These are phyloP conservation scores for Chloroceryle amazona DNA, from an alignment of 2,797 vertebrate genomes.

Conservation along the genomic window DNA sequence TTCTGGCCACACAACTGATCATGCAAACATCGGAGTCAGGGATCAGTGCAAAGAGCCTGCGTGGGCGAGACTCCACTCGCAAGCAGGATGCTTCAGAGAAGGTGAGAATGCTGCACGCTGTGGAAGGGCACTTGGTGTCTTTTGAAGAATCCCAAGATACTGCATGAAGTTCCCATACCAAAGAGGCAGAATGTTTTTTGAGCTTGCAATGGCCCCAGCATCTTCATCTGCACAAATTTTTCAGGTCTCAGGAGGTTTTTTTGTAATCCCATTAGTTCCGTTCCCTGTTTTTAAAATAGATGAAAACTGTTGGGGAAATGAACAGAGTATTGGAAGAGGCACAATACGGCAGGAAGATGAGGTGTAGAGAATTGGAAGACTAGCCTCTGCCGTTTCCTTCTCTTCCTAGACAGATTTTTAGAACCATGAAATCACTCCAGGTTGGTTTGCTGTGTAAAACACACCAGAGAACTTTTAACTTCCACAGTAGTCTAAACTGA, in stretches of 20 bases:
- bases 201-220: neutral
- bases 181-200: neutral
- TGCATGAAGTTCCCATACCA: slow-evolving; percentile 1
- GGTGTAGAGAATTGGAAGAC: neutral
- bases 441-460: slow-evolving; percentile 11
- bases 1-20: slow-evolving; percentile 91
- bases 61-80: slow-evolving; percentile 93
- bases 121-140: slow-evolving; percentile 2
- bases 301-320: slow-evolving; percentile 9
- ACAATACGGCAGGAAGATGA: neutral
- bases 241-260: neutral
- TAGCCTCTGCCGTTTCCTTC: neutral
- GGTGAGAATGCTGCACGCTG: slow-evolving; percentile 81
- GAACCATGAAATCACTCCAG: neutral
- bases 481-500: neutral
- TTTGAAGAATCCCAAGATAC: slow-evolving; percentile 19
- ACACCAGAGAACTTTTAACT: neutral
- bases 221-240: neutral
- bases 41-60: slow-evolving; percentile 98
- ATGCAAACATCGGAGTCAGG: slow-evolving; percentile 97
- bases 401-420: neutral
- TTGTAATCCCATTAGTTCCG: neutral
- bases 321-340: neutral
- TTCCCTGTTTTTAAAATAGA: neutral
- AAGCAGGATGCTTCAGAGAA: slow-evolving; percentile 97